A percentile compares a stretch with the other conserved stretches of the same genome.
phyloP scores from a whole-genome alignment of 2,797 vertebrate species.

The Arrhamphus sclerolepis region DNA sequence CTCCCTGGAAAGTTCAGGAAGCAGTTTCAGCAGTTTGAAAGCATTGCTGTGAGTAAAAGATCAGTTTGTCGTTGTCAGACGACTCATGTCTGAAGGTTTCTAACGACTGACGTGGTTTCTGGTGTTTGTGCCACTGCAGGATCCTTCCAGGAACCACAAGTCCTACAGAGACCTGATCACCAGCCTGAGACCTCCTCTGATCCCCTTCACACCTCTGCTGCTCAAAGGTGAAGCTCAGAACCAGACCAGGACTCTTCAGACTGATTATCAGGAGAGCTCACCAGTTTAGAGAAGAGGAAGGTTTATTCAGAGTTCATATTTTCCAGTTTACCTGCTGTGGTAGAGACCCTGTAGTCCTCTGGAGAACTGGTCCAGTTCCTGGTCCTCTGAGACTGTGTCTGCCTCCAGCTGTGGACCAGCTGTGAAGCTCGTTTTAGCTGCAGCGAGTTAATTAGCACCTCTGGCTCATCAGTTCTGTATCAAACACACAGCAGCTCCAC shows the following conservation, averaged over 20 bases:
- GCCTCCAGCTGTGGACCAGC: conserved; percentile 25
- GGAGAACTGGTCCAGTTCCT: too few species aligned
- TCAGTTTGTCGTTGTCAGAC: too few species aligned
- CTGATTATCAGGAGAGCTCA: too few species aligned
- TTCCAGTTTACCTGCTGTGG: too few species aligned
- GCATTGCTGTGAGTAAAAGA: conserved; percentile 85
- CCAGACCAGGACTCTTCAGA: too few species aligned
- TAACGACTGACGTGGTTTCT: too few species aligned
- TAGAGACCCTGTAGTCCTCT: too few species aligned
- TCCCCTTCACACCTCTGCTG: conserved; percentile 94
- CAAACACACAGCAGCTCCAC: too few species aligned
- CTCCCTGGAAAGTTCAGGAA: conserved; percentile 96
- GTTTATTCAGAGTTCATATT: too few species aligned
- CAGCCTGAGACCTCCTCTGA: conserved; percentile 91
- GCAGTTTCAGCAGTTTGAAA: conserved; percentile 94
- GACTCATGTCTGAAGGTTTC: too few species aligned
- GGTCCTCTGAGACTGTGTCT: conserved; percentile 4
- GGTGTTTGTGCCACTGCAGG: conserved; percentile 71
- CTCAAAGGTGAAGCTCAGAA: conserved; percentile 88
- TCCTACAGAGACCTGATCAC: conserved; percentile 92
- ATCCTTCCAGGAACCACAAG: conserved; percentile 96
- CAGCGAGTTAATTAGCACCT: conserved; percentile 31
- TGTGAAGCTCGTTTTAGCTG: background rate
- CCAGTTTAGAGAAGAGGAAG: too few species aligned
- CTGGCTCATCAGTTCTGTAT: background rate